Evolutionary conservation across 2,113 vertebrate genomes (phyloP).

Genomic region (Aptenodytes patagonicus): DNA sequence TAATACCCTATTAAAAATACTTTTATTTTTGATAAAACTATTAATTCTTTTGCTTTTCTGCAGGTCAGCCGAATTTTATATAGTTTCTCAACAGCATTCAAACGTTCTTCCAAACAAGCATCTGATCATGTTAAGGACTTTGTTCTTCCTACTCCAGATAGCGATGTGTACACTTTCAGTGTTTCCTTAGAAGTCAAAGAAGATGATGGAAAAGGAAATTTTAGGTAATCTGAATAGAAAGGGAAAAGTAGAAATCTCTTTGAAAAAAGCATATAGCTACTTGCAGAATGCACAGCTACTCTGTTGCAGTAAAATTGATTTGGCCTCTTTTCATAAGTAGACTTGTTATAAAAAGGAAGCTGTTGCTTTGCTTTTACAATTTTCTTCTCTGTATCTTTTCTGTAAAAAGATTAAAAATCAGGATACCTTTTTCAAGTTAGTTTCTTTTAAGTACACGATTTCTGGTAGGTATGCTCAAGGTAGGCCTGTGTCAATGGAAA

Average conservation of each 20-base stretch:
- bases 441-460: not conserved
- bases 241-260: not conserved
- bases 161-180: conserved; percentile 91
- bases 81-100: conserved; percentile 95
- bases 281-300: not conserved
- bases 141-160: conserved; percentile 79
- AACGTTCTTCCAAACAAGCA: conserved; percentile 86
- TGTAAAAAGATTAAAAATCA: not conserved
- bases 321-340: not conserved
- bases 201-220: conserved; percentile 97
- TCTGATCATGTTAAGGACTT: conserved; percentile 81
- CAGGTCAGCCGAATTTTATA: conserved; percentile 97
- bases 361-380: not conserved
- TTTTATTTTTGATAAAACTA: not conserved
- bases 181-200: conserved; percentile 94
- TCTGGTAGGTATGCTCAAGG: not conserved
- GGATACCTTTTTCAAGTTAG: not conserved
- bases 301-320: not conserved
- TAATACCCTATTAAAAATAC: not conserved
- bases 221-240: conserved; percentile 77
- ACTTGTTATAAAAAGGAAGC: not conserved
- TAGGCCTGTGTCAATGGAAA: not conserved
- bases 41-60: not conserved
- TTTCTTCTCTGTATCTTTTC: not conserved
- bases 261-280: not conserved